These are phyloP conservation scores for Meghimatium bilineatum DNA, from an alignment of 2,888 invertebrate species.

Conservation along the genomic window DNA sequence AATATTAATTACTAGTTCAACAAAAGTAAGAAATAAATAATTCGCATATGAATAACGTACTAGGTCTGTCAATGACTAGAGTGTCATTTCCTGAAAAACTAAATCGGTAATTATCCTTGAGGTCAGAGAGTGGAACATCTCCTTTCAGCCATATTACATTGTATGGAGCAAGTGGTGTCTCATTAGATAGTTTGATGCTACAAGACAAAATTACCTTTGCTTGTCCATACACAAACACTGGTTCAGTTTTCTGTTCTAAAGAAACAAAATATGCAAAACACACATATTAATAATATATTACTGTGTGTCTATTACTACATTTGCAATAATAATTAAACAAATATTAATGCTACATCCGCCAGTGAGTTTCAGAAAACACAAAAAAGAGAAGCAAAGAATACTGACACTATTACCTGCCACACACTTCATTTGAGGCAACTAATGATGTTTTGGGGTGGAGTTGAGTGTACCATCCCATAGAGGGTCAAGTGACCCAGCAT, in stretches of 20 bases:
- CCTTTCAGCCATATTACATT: neutral
- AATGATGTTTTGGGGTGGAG: too few species aligned
- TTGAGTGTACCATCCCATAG: too few species aligned
- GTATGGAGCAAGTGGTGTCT: neutral
- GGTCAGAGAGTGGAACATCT: neutral
- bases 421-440: too few species aligned
- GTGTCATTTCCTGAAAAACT: neutral
- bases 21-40: too few species aligned
- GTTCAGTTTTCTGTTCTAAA: neutral
- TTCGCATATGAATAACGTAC: neutral
- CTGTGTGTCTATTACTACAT: too few species aligned
- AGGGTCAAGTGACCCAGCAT: too few species aligned
- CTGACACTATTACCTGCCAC: too few species aligned
- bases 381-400: too few species aligned
- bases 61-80: neutral
- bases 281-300: neutral
- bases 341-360: too few species aligned
- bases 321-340: too few species aligned
- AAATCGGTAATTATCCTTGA: neutral
- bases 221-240: neutral
- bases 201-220: neutral
- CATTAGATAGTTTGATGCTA: neutral
- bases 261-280: neutral
- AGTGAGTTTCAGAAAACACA: too few species aligned
- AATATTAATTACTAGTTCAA: too few species aligned